Conservation (phyloP, 2,797 vertebrate genomes). For the Lepus oiostolus region DNA sequence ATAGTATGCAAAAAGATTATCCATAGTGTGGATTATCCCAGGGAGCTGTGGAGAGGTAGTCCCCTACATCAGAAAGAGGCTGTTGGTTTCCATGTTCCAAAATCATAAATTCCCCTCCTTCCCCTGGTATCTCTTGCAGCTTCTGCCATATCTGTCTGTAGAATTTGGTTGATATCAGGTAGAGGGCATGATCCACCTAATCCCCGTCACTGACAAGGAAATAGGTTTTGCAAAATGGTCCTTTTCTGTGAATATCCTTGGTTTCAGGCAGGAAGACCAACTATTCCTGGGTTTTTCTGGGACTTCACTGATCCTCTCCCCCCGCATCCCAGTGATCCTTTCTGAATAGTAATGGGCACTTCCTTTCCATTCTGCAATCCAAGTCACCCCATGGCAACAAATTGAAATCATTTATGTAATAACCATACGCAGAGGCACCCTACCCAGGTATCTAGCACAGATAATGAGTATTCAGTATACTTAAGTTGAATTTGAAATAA, state of each 20-base stretch:
- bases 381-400: background rate
- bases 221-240: background rate
- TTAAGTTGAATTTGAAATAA: slow-evolving; percentile 62
- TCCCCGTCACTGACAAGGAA: background rate
- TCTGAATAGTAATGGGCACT: slow-evolving; percentile 9
- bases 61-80: background rate
- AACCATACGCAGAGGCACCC: slow-evolving; percentile 23
- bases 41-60: background rate
- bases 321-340: background rate
- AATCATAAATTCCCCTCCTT: background rate
- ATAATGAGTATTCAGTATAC: slow-evolving; percentile 24
- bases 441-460: background rate
- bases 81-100: background rate
- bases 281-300: slow-evolving; percentile 6
- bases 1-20: background rate
- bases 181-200: background rate
- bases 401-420: background rate
- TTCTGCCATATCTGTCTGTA: background rate
- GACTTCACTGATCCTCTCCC: background rate
- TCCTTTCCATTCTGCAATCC: background rate
- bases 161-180: background rate
- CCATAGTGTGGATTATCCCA: too few relatives aligned
- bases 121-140: background rate
- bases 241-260: background rate
- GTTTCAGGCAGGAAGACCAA: background rate